phyloP scores from a whole-genome alignment of 30 jellyfish, hydroid and myxozoan genomes.

The Phacellophora camtschatica region DNA sequence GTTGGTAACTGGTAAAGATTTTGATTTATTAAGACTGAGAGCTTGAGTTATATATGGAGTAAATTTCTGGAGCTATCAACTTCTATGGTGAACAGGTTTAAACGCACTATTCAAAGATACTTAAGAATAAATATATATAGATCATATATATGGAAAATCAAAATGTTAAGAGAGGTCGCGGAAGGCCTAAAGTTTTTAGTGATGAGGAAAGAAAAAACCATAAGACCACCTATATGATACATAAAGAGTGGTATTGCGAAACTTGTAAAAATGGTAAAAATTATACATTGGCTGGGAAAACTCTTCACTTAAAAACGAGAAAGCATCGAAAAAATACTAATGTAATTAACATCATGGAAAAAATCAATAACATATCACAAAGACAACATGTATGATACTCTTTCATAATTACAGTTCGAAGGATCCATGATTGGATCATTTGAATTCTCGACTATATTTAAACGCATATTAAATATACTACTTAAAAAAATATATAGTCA shows the following conservation, averaged over 20 bases:
- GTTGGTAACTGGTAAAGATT: constrained; percentile 8
- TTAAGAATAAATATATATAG: background rate
- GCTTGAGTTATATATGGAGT: background rate
- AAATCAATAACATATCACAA: background rate
- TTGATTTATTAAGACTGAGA: too few relatives aligned
- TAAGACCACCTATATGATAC: constrained; percentile 13
- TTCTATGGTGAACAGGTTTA: background rate
- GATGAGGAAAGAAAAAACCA: constrained; percentile 25
- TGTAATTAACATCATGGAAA: background rate
- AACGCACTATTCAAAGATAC: background rate
- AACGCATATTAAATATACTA: background rate
- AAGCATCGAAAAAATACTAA: background rate
- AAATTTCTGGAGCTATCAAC: background rate
- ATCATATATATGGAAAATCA: constrained; percentile 7
- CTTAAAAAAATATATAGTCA: constrained; percentile 3
- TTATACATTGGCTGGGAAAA: constrained; percentile 27
- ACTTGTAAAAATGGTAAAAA: constrained; percentile 19
- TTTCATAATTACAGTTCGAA: background rate
- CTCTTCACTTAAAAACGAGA: background rate
- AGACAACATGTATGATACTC: background rate
- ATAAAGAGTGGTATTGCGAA: constrained; percentile 49
- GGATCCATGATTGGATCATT: constrained; percentile 40
- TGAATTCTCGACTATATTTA: constrained; percentile 14
- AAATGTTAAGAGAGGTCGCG: constrained; percentile 17
- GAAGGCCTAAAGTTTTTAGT: constrained; percentile 20